Conservation (phyloP, 2,888 invertebrate genomes). For the Nipponacmea schrenckii region DNA sequence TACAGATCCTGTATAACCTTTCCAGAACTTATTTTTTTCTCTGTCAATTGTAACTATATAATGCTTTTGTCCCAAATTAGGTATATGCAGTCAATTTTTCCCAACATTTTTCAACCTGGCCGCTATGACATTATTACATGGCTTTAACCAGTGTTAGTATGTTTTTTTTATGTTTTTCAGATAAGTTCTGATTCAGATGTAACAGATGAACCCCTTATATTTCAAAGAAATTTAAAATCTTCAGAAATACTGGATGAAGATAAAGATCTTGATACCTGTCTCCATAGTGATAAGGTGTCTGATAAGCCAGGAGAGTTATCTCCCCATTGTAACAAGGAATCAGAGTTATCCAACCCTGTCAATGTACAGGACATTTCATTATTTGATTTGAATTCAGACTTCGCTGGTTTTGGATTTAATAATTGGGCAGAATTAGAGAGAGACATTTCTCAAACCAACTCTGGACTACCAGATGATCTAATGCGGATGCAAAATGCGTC, state of each 20-base stretch:
- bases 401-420: slow-evolving; percentile 18
- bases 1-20: no score
- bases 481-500: not conserved
- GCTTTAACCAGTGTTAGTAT: no score
- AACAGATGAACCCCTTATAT: slow-evolving; percentile 56
- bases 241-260: slow-evolving; percentile 48
- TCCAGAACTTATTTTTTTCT: no score
- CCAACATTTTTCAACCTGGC: no score
- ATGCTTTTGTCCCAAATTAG: no score
- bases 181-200: slow-evolving; percentile 47
- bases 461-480: not conserved
- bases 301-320: slow-evolving; percentile 19
- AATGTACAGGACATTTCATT: slow-evolving; percentile 40
- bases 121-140: no score
- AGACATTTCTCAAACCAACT: not conserved
- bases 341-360: slow-evolving; percentile 5
- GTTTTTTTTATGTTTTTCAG: no score
- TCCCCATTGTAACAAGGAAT: not conserved
- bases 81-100: no score
- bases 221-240: slow-evolving; percentile 50
- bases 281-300: slow-evolving; percentile 37
- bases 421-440: slow-evolving; percentile 6
- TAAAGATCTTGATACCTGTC: slow-evolving; percentile 57
- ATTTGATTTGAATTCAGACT: slow-evolving; percentile 14
- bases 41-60: no score